Evolutionary conservation across 2,797 vertebrate species (phyloP).

Genomic region (Epinephelus malabaricus): DNA sequence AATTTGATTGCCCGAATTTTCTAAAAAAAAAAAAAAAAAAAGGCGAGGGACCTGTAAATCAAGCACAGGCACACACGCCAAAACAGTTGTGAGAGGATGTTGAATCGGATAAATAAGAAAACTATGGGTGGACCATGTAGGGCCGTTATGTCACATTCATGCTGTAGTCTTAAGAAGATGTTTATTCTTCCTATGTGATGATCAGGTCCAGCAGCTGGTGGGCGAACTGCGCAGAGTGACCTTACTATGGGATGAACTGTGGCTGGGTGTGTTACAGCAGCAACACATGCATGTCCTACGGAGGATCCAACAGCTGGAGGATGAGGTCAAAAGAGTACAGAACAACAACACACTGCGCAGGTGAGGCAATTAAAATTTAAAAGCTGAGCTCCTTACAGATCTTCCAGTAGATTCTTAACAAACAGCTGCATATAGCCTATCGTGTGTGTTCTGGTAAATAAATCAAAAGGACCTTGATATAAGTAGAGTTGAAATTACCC

Average conservation of each 20-base stretch:
- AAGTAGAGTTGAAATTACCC: too few relatives aligned
- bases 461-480: not conserved
- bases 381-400: too few relatives aligned
- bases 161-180: not conserved
- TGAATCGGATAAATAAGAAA: not conserved
- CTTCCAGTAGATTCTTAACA: not conserved
- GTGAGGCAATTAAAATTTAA: constrained; percentile 37
- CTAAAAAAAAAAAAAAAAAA: too few relatives aligned
- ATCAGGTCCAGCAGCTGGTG: constrained; percentile 97
- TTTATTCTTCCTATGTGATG: constrained; percentile 19
- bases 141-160: not conserved
- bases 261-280: constrained; percentile 96
- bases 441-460: not conserved
- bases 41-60: not conserved
- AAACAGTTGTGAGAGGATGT: not conserved
- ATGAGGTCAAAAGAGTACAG: constrained; percentile 98
- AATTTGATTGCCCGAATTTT: too few relatives aligned
- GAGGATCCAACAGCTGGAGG: constrained; percentile 96
- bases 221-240: constrained; percentile 96
- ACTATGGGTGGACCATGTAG: not conserved
- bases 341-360: constrained; percentile 81
- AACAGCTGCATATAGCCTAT: not conserved
- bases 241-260: constrained; percentile 98
- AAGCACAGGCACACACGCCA: not conserved
- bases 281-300: constrained; percentile 98